These are phyloP conservation scores for Agelastica alni DNA, from an alignment of 2,888 invertebrate species.

Conservation along the genomic window DNA sequence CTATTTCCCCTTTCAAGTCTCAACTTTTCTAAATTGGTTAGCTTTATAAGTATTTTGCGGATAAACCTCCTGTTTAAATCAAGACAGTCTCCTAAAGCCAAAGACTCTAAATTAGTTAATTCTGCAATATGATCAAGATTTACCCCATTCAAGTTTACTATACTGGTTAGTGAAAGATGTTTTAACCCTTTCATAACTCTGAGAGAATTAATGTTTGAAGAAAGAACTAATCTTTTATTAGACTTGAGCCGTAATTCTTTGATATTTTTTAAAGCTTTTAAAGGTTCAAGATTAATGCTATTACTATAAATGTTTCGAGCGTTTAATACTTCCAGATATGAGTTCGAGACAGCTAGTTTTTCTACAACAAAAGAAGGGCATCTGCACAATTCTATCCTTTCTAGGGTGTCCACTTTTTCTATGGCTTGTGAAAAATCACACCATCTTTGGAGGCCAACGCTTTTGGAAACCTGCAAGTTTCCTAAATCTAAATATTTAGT, in stretches of 20 bases:
- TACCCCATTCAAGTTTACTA: conserved; percentile 58
- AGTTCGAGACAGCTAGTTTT: conserved; percentile 67
- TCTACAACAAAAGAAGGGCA: conserved; percentile 75
- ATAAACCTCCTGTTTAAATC: conserved; percentile 73
- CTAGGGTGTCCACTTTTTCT: conserved; percentile 60
- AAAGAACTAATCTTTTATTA: conserved; percentile 66
- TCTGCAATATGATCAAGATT: conserved; percentile 60
- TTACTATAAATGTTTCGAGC: conserved; percentile 76
- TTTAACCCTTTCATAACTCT: conserved; percentile 66
- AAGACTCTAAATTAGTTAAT: conserved; percentile 68
- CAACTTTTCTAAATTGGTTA: conserved; percentile 68
- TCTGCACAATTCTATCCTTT: conserved; percentile 65
- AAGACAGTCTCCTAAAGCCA: conserved; percentile 83
- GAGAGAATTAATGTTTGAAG: conserved; percentile 66
- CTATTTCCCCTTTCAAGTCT: conserved; percentile 79
- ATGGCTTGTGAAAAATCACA: conserved; percentile 70
- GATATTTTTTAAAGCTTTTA: conserved; percentile 65
- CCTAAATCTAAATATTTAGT: conserved; percentile 80
- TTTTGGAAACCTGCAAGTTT: conserved; percentile 75
- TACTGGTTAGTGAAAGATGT: conserved; percentile 69
- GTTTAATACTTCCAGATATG: conserved; percentile 68
- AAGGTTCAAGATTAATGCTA: conserved; percentile 65
- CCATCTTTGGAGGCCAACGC: conserved; percentile 70
- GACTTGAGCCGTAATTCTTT: conserved; percentile 77
- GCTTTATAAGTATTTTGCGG: conserved; percentile 62